These are phyloP conservation scores for Thysanoteuthis rhombus DNA, from an alignment of 2,888 invertebrate species.

Conservation along the genomic window DNA sequence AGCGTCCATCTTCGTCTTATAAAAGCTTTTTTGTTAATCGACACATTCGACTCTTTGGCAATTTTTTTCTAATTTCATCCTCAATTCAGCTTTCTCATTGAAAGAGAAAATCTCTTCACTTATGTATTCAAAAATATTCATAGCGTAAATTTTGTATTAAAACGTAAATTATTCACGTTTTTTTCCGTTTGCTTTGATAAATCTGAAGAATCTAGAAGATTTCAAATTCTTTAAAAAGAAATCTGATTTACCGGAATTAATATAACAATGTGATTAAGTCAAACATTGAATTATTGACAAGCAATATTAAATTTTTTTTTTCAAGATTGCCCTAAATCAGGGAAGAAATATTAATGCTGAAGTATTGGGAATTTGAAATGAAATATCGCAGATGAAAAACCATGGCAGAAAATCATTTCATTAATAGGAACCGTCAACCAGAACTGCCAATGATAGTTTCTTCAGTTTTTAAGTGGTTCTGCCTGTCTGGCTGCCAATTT, in stretches of 20 bases:
- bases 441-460: no score
- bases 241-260: background rate
- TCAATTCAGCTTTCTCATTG: background rate
- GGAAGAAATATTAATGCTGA: no score
- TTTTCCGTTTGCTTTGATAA: background rate
- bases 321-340: background rate
- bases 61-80: background rate
- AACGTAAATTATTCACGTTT: background rate
- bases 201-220: background rate
- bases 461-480: no score
- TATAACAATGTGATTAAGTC: background rate
- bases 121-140: constrained; percentile 12
- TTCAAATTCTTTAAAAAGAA: no score
- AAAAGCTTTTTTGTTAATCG: background rate
- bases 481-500: no score
- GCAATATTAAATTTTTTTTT: background rate
- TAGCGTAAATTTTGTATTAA: background rate
- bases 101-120: background rate
- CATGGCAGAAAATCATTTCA: no score
- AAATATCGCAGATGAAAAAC: no score
- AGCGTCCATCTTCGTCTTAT: background rate
- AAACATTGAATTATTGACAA: background rate
- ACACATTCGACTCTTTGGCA: background rate
- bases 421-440: no score
- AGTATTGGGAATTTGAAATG: no score